A percentile compares a stretch with the other conserved stretches of the same genome.
phyloP scores from a whole-genome alignment of 2,888 invertebrate genomes.

The Nemapogon koenigi region DNA sequence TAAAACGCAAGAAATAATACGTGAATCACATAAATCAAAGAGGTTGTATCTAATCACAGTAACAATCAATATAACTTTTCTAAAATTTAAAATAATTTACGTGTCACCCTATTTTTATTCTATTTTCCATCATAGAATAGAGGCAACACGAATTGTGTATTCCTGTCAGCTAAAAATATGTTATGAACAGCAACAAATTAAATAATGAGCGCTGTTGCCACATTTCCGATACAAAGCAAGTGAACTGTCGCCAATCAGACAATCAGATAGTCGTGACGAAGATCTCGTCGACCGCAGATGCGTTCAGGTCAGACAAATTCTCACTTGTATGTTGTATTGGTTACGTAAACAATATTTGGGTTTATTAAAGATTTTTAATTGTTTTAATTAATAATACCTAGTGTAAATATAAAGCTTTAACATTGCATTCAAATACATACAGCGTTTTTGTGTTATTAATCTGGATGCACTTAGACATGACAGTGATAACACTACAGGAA shows the following conservation, averaged over 20 bases:
- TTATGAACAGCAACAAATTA: no score
- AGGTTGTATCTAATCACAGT: no score
- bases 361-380: slow-evolving; percentile 13
- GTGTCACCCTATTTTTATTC: no score
- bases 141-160: no score
- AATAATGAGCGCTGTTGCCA: no score
- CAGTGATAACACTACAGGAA: slow-evolving; percentile 14
- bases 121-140: no score
- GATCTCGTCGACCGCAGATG: slow-evolving; percentile 12
- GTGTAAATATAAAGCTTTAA: slow-evolving; percentile 12
- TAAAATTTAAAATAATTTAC: no score
- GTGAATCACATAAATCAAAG: no score
- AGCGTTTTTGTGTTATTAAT: slow-evolving; percentile 14
- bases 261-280: slow-evolving; percentile 12
- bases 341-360: slow-evolving; percentile 4
- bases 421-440: slow-evolving; percentile 13
- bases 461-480: slow-evolving; percentile 10
- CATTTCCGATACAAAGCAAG: no score
- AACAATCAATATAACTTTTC: no score
- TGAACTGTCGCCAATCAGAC: slow-evolving; percentile 6
- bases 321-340: slow-evolving; percentile 11
- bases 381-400: slow-evolving; percentile 12
- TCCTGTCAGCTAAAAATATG: no score
- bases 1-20: no score
- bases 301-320: slow-evolving; percentile 13